Conservation (phyloP, 2,888 invertebrate species). For the Cecidostiba fungosa region DNA sequence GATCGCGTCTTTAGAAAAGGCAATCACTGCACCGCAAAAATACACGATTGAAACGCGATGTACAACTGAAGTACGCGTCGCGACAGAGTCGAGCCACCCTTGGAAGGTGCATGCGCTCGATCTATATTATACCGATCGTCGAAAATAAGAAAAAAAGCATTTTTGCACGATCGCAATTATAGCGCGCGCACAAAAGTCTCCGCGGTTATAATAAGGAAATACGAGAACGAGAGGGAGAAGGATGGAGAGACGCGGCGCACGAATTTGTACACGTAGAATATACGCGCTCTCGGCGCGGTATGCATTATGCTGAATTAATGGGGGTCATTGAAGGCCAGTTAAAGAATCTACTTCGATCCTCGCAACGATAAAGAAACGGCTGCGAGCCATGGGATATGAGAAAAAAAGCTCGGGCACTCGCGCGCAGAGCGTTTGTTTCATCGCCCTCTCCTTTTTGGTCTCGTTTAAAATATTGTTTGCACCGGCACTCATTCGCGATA, state of each 20-base stretch:
- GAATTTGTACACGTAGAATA: neutral
- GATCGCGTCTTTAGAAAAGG: conserved; percentile 52
- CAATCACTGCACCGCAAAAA: conserved; percentile 20
- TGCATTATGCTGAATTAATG: conserved; percentile 58
- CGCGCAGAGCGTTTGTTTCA: conserved; percentile 32
- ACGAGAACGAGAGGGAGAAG: conserved; percentile 13
- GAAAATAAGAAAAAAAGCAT: conserved; percentile 15
- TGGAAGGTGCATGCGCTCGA: neutral
- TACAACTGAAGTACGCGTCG: conserved; percentile 9
- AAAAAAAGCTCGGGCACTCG: neutral
- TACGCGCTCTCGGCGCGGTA: neutral
- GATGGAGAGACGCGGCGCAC: neutral
- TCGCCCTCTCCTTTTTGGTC: neutral
- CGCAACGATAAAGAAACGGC: conserved; percentile 54
- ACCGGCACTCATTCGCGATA: conserved; percentile 12
- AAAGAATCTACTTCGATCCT: conserved; percentile 57
- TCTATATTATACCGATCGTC: neutral
- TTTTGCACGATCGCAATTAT: conserved; percentile 53
- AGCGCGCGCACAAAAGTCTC: conserved; percentile 14
- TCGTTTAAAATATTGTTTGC: conserved; percentile 35
- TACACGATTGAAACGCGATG: neutral
- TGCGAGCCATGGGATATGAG: neutral
- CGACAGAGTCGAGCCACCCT: neutral
- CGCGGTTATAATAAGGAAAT: conserved; percentile 38
- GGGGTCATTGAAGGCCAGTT: conserved; percentile 59